Conservation (phyloP, 2,113 vertebrate species). For the Nycticryphes semicollaris region DNA sequence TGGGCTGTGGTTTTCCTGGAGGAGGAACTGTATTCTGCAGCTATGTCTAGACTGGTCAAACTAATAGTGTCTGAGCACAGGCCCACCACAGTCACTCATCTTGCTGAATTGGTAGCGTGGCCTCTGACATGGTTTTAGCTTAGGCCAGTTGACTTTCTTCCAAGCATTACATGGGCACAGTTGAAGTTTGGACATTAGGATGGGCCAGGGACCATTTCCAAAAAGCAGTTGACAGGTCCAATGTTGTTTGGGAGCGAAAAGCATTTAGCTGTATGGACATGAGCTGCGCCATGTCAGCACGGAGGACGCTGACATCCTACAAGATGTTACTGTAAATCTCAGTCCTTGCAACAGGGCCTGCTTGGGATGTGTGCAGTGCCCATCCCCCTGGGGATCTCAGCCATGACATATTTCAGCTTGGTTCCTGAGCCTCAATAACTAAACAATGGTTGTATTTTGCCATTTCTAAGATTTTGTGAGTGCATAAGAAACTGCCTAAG, state of each 20-base stretch:
- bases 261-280: background rate
- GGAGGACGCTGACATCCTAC: background rate
- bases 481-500: background rate
- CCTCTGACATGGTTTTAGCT: background rate
- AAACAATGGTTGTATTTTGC: background rate
- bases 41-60: background rate
- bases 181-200: background rate
- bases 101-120: background rate
- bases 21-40: background rate
- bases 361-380: background rate
- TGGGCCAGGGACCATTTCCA: background rate
- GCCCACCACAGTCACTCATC: background rate
- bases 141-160: background rate
- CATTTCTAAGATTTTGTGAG: background rate
- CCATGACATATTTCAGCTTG: background rate
- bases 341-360: background rate
- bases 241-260: background rate
- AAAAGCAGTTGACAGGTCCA: background rate
- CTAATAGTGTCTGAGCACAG: background rate
- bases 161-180: background rate
- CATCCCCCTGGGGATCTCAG: background rate
- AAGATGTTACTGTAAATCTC: rapidly evolving
- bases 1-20: constrained; percentile 7
- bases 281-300: background rate
- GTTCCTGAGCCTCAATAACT: background rate